A percentile compares a stretch with the other conserved stretches of the same genome.
Conservation (phyloP, 1,140 invertebrate species). For the Pomacea maculata region DNA sequence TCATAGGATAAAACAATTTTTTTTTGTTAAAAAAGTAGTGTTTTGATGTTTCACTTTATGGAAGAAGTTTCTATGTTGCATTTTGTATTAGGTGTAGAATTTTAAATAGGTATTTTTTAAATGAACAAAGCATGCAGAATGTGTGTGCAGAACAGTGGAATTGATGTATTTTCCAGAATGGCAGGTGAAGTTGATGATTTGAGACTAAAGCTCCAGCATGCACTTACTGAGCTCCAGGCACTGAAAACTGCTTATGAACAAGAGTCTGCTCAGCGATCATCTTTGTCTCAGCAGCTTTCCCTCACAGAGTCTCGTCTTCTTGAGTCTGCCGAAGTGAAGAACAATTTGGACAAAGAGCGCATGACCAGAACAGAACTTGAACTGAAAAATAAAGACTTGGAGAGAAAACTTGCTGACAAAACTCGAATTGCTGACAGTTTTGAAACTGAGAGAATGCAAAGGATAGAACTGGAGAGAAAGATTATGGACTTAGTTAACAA, state of each 20-base stretch:
- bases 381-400: slow-evolving; percentile 34
- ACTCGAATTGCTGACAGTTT: slow-evolving; percentile 41
- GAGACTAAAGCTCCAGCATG: slow-evolving; percentile 53
- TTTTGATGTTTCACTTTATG: too few relatives aligned
- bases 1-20: too few relatives aligned
- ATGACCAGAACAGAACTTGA: slow-evolving; percentile 35
- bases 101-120: too few relatives aligned
- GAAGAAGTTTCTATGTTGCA: too few relatives aligned
- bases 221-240: slow-evolving; percentile 51
- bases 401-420: slow-evolving; percentile 43
- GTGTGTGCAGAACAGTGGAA: too few relatives aligned
- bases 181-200: slow-evolving; percentile 51
- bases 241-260: slow-evolving; percentile 41
- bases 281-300: slow-evolving; percentile 19
- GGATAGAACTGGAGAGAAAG: slow-evolving; percentile 28
- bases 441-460: slow-evolving; percentile 36
- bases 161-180: slow-evolving; percentile 33
- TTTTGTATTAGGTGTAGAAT: too few relatives aligned
- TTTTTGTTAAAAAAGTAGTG: too few relatives aligned
- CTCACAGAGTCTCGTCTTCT: slow-evolving; percentile 23
- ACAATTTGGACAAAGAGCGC: slow-evolving; percentile 32
- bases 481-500: slow-evolving; percentile 7
- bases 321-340: slow-evolving; percentile 19
- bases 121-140: too few relatives aligned
- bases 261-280: slow-evolving; percentile 26